phyloP scores from a whole-genome alignment of 2,113 vertebrate species.

The Callipepla californica region DNA sequence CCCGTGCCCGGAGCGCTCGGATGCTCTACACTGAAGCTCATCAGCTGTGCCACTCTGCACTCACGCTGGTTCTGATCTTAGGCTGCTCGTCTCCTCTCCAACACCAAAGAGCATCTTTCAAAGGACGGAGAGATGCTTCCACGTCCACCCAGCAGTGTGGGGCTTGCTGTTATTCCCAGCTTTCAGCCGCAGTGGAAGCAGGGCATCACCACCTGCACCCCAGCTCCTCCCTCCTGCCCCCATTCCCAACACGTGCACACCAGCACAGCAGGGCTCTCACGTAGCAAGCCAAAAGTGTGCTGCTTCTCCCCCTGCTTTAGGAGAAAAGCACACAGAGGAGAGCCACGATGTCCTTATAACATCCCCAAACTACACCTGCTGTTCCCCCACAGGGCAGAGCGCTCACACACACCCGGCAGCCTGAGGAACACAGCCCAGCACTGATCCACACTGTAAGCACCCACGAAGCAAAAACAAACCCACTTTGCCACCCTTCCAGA shows the following conservation, averaged over 20 bases:
- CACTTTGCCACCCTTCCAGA: neutral
- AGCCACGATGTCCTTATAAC: neutral
- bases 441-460: neutral
- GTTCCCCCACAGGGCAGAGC: neutral
- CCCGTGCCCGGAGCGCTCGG: neutral
- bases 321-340: neutral
- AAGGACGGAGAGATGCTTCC: neutral
- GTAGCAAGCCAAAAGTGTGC: conserved; percentile 17
- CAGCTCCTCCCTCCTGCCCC: neutral
- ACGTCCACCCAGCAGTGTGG: neutral
- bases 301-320: neutral
- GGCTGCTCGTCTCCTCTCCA: neutral
- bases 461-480: neutral
- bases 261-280: conserved; percentile 1
- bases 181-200: neutral
- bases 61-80: neutral
- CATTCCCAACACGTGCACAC: too few species aligned
- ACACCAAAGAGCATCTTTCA: neutral
- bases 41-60: neutral
- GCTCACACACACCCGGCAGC: neutral
- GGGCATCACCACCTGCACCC: neutral
- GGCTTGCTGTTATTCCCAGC: neutral
- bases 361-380: neutral
- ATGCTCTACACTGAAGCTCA: neutral
- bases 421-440: neutral